These are phyloP conservation scores for Cremastinae sp. DNA, from an alignment of 2,888 invertebrate genomes.

Conservation along the genomic window DNA sequence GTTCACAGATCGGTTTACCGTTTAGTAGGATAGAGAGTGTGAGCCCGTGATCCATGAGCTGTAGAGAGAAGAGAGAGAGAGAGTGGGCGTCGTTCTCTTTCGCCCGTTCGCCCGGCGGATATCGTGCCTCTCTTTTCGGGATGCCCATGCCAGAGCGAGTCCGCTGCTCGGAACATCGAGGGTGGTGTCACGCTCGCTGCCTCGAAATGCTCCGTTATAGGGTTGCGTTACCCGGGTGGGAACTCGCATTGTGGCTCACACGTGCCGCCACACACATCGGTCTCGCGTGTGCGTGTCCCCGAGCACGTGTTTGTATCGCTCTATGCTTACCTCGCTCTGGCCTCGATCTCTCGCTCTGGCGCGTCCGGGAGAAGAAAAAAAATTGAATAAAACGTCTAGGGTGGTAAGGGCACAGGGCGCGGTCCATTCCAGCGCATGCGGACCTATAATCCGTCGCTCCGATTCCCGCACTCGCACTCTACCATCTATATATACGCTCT, in stretches of 20 bases:
- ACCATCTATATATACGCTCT: slow-evolving; percentile 11
- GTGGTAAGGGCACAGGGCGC: slow-evolving; percentile 75
- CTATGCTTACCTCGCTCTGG: slow-evolving; percentile 30
- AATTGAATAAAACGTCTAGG: no score
- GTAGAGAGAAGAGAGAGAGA: no score
- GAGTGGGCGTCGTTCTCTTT: slow-evolving; percentile 39
- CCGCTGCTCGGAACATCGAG: slow-evolving; percentile 40
- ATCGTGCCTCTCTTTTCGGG: slow-evolving; percentile 24
- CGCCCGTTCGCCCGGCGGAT: slow-evolving; percentile 34
- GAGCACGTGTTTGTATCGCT: slow-evolving; percentile 52
- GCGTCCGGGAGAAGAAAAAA: slow-evolving; percentile 54
- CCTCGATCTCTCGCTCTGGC: slow-evolving; percentile 60
- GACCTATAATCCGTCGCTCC: slow-evolving; percentile 69
- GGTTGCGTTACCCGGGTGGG: slow-evolving; percentile 79
- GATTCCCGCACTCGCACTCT: slow-evolving; percentile 35
- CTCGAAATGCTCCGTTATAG: slow-evolving; percentile 61
- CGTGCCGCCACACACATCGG: slow-evolving; percentile 80
- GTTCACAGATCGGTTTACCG: slow-evolving; percentile 80
- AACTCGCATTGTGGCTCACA: slow-evolving; percentile 83
- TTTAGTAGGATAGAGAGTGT: slow-evolving; percentile 79
- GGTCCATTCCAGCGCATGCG: slow-evolving; percentile 78
- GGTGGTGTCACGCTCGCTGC: slow-evolving; percentile 41
- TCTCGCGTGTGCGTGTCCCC: slow-evolving; percentile 60
- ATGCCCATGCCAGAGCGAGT: slow-evolving; percentile 43
- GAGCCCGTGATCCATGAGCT: slow-evolving; percentile 75